These are phyloP conservation scores for Tinamus guttatus DNA, from an alignment of 2,113 vertebrate species.

Conservation along the genomic window DNA sequence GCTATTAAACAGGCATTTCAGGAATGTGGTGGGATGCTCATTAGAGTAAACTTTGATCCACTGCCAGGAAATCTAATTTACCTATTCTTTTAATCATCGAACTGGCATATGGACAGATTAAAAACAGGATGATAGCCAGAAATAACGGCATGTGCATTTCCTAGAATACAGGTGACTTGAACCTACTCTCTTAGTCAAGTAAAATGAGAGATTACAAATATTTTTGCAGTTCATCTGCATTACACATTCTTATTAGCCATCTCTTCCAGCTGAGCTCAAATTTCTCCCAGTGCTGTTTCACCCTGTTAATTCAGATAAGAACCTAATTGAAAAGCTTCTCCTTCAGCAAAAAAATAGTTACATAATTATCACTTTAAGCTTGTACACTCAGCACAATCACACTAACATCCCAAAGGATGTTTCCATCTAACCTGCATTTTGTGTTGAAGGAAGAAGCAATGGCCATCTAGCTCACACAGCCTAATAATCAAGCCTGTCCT, in stretches of 20 bases:
- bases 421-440: not conserved
- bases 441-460: not conserved
- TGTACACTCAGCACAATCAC: not conserved
- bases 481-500: not conserved
- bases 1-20: constrained; percentile 33
- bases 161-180: not conserved
- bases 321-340: not conserved
- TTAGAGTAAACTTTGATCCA: constrained; percentile 39
- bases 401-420: not conserved
- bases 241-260: not conserved
- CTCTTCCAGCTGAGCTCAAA: not conserved
- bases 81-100: constrained; percentile 53
- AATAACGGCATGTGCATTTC: not conserved
- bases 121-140: constrained; percentile 46
- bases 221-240: not conserved
- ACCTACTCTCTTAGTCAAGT: not conserved
- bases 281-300: not conserved
- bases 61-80: constrained; percentile 56
- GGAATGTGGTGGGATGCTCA: constrained; percentile 6
- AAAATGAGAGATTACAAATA: not conserved
- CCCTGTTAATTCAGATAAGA: not conserved
- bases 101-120: constrained; percentile 32
- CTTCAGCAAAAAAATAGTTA: not conserved
- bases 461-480: not conserved
- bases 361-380: not conserved